These are phyloP conservation scores for Sorex araneus DNA, from an alignment of 2,113 vertebrate species.

Conservation along the genomic window DNA sequence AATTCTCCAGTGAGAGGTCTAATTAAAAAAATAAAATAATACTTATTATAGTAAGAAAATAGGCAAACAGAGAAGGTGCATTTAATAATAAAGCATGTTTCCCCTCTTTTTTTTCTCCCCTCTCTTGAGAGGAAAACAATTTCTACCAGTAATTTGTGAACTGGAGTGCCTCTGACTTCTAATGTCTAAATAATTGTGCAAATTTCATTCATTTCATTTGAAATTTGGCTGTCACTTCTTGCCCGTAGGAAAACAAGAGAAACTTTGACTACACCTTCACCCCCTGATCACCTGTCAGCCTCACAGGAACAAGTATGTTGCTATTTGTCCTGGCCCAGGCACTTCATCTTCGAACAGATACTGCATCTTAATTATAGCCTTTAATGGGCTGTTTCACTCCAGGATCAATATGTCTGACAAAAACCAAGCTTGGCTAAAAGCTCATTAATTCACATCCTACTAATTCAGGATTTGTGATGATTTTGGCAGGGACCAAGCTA, in stretches of 20 bases:
- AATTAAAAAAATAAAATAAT: neutral
- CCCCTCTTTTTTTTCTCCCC: neutral
- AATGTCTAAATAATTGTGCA: constrained; percentile 47
- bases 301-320: constrained; percentile 87
- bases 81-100: constrained; percentile 17
- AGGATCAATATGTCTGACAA: constrained; percentile 84
- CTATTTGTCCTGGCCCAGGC: constrained; percentile 88
- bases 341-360: constrained; percentile 90
- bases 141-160: constrained; percentile 63
- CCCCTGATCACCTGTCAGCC: constrained; percentile 90
- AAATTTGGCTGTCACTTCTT: constrained; percentile 75
- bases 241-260: constrained; percentile 86
- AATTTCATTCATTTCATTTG: constrained; percentile 81
- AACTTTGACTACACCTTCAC: constrained; percentile 85
- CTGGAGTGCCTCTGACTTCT: constrained; percentile 37
- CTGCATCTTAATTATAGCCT: constrained; percentile 91
- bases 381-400: constrained; percentile 88
- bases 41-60: neutral
- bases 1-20: constrained; percentile 1
- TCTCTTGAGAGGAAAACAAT: constrained; percentile 25
- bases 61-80: neutral
- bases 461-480: constrained; percentile 82
- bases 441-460: constrained; percentile 77
- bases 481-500: constrained; percentile 77
- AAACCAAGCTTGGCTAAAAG: constrained; percentile 70